Evolutionary conservation across 2,113 vertebrate genomes (phyloP).

Genomic region (Gymnorhina tibicen): DNA sequence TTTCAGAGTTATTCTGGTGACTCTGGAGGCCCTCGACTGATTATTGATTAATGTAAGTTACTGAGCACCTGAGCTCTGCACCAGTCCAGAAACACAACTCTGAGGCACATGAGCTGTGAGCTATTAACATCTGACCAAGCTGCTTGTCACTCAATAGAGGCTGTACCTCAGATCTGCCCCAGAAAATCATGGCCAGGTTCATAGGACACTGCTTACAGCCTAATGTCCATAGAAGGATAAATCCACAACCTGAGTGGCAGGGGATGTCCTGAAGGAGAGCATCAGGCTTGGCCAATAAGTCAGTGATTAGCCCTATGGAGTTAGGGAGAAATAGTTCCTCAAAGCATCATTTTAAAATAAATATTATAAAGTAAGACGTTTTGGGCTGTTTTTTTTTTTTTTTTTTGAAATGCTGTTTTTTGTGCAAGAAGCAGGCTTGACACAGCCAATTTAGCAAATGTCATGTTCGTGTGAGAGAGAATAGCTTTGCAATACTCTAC

Average conservation of each 20-base stretch:
- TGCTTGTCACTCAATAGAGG: background rate
- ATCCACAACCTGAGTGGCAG: background rate
- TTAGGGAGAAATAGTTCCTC: background rate
- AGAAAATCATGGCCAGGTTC: background rate
- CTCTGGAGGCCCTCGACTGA: background rate
- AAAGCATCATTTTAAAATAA: background rate
- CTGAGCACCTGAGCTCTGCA: background rate
- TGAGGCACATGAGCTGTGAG: background rate
- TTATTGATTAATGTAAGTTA: background rate
- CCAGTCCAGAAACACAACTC: background rate
- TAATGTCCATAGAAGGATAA: background rate
- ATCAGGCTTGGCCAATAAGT: background rate
- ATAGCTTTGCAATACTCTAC: background rate
- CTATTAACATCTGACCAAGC: background rate
- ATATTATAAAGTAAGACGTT: background rate
- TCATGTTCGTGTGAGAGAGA: background rate
- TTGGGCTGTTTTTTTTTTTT: background rate
- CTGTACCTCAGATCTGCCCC: background rate
- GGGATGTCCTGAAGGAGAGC: background rate
- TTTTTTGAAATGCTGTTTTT: background rate
- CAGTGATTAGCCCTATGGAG: background rate
- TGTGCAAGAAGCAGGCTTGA: background rate
- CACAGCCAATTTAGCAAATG: background rate
- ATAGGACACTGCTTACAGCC: background rate
- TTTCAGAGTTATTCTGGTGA: background rate